Conservation (phyloP, 2,797 vertebrate species). For the Eulemur albifrons region DNA sequence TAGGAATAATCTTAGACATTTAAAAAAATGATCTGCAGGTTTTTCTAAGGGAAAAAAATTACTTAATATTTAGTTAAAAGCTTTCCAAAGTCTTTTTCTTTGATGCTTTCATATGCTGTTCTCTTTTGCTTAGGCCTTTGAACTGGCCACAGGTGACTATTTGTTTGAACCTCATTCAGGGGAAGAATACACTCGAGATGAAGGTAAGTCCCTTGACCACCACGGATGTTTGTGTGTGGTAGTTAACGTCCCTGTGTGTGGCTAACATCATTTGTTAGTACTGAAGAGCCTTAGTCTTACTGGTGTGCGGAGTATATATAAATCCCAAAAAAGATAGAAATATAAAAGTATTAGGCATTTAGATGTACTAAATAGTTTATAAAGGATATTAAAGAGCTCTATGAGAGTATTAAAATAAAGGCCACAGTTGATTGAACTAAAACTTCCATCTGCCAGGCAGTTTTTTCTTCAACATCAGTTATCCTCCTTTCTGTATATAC, state of each 20-base stretch:
- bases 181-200: constrained; percentile 97
- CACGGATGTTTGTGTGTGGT: background rate
- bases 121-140: constrained; percentile 90
- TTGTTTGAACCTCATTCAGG: constrained; percentile 98
- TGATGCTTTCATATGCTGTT: background rate
- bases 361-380: background rate
- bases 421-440: background rate
- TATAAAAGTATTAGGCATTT: background rate
- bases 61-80: background rate
- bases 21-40: background rate
- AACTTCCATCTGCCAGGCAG: background rate
- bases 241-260: background rate
- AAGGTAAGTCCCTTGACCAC: constrained; percentile 87
- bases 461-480: background rate
- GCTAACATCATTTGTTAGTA: background rate
- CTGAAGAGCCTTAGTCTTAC: background rate
- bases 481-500: background rate
- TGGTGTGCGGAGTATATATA: background rate
- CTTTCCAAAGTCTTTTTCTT: background rate
- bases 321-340: background rate
- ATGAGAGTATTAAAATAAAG: background rate
- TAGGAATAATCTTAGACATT: background rate
- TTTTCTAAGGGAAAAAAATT: background rate
- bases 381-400: background rate
- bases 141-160: constrained; percentile 97